These are phyloP conservation scores for Drosophila paramelanica DNA, from an alignment of 2,888 invertebrate genomes.

Conservation along the genomic window DNA sequence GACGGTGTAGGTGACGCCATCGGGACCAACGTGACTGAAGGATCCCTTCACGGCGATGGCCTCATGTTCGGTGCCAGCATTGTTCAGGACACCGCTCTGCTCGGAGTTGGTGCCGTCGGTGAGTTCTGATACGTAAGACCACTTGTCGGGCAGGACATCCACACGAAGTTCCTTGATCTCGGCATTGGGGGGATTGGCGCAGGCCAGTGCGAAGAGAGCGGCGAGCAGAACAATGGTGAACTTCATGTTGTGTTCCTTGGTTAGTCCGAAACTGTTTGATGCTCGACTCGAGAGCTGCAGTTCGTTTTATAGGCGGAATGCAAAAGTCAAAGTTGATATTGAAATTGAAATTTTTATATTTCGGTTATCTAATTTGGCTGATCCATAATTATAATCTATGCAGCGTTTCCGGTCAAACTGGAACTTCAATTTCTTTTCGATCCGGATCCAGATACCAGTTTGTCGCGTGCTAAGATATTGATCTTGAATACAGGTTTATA, in stretches of 20 bases:
- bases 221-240: slow-evolving; percentile 65
- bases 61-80: neutral
- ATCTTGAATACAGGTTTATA: slow-evolving; percentile 1
- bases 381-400: neutral
- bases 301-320: slow-evolving; percentile 34
- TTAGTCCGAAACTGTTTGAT: slow-evolving; percentile 41
- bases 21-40: slow-evolving; percentile 5
- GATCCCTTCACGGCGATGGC: slow-evolving; percentile 1
- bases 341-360: neutral
- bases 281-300: slow-evolving; percentile 25
- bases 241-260: slow-evolving; percentile 57
- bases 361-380: neutral
- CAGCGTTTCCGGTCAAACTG: neutral
- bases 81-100: neutral
- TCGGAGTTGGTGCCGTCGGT: slow-evolving; percentile 33
- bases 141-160: slow-evolving; percentile 13
- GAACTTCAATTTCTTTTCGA: neutral
- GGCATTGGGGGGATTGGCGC: slow-evolving; percentile 34
- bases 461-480: neutral
- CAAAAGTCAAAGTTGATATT: slow-evolving; percentile 43
- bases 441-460: neutral
- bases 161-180: neutral
- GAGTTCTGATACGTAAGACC: slow-evolving; percentile 8
- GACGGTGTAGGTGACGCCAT: slow-evolving; percentile 1
- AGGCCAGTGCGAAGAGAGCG: slow-evolving; percentile 62